phyloP scores from a whole-genome alignment of 2,113 vertebrate genomes.

The Xenopus borealis region DNA sequence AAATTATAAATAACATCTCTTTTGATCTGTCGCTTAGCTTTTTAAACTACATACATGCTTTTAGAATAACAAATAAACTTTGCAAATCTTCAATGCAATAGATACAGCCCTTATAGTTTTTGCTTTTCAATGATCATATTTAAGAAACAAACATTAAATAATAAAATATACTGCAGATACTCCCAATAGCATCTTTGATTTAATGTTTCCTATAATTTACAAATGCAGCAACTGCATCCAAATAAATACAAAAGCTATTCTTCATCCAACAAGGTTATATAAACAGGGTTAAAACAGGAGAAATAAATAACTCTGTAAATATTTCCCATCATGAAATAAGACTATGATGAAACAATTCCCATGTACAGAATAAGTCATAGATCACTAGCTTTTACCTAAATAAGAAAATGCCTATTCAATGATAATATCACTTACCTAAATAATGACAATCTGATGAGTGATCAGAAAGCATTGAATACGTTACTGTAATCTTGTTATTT shows the following conservation, averaged over 20 bases:
- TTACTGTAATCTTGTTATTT: slow-evolving; percentile 12
- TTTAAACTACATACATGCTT: too few species aligned
- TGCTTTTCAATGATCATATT: too few species aligned
- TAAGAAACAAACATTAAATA: too few species aligned
- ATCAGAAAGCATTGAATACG: slow-evolving; percentile 9
- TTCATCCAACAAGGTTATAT: neutral
- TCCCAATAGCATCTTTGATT: neutral
- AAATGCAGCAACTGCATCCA: neutral
- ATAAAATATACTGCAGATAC: too few species aligned
- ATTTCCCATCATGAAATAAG: neutral
- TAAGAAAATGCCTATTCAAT: neutral
- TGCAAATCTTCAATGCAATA: too few species aligned
- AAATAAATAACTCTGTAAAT: neutral
- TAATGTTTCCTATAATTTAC: slow-evolving; percentile 10
- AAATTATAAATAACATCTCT: too few species aligned
- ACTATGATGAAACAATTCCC: neutral
- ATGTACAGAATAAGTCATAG: neutral
- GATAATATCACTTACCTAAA: slow-evolving; percentile 3
- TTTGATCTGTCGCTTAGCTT: too few species aligned
- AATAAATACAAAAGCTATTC: neutral
- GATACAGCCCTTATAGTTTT: too few species aligned
- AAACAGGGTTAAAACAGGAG: neutral
- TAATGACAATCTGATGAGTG: neutral
- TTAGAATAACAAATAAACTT: too few species aligned
- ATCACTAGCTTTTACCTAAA: neutral